Base-by-base conservation (phyloP, 2,113 vertebrate genomes). In the Phainopepla nitens region DNA sequence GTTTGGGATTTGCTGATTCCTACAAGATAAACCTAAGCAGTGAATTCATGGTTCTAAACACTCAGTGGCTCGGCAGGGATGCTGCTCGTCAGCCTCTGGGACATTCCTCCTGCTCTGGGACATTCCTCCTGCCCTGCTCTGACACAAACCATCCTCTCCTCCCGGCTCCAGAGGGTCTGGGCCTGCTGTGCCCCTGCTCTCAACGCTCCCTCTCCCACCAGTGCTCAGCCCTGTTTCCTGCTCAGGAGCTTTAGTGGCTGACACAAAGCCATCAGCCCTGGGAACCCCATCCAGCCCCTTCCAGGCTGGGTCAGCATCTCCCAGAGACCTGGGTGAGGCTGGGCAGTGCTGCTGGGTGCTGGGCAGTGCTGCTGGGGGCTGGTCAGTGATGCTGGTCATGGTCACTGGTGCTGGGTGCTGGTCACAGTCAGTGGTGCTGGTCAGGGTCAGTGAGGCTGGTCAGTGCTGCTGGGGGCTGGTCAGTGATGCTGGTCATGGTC, bases 71-170 rank as follows among this genome's bases (percentile, higher is more conserved):
- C 70, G 13, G 53, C 11, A 31, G 25, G 62, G 47, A 44, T 1
- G 1, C 2, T 22, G 65, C 24, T 35, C 0, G 0, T 49, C 42
- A 31, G 31, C 24, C 54, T 36, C 9, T 16, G 12, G 4, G 13
- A 35, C 42, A 11, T 23, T 6, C 54, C 29, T 15, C 3, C n/a
- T 35, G n/a, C 19, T 18, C 39, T 8, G 11, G 54, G 20, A 23
- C 11, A 12, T 17, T 36, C 33, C 71, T 21, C 4, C 53, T 57
- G 78, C 41, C 28, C 42, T n/a, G 60, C 68, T 31, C 41, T 5
- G 12, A 8, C 28, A 23, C 53, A 44, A 73, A 44, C 66, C 5
- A 7, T 3, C 64, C 85, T 42, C 5, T 20, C 9, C 53, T 45
- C 9, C 0, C 3, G 6, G 82, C 44, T 39, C 81, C 39, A 0